Evolutionary conservation across 2,888 invertebrate genomes (phyloP).

Genomic region (Syritta pipiens): DNA sequence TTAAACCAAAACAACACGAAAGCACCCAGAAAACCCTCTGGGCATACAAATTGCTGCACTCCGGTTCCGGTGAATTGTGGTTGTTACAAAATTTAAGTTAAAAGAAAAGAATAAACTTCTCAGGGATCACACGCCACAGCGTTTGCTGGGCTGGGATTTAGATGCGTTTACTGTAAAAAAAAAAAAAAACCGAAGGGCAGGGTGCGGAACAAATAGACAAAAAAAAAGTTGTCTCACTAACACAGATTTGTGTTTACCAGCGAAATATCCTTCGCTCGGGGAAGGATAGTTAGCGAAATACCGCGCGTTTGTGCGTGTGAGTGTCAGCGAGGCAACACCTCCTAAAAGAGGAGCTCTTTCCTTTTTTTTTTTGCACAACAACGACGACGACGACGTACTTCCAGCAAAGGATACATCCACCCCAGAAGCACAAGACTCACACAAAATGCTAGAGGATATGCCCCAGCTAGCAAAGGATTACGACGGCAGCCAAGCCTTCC

Average conservation of each 20-base stretch:
- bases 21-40: not conserved
- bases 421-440: no score
- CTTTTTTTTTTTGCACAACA: not conserved
- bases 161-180: no score
- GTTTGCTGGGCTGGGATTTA: constrained; percentile 15
- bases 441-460: constrained; percentile 49
- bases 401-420: constrained; percentile 4
- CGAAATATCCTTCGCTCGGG: constrained; percentile 57
- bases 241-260: constrained; percentile 37
- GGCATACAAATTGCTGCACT: not conserved
- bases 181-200: constrained; percentile 13
- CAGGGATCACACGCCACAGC: constrained; percentile 3
- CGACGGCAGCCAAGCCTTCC: constrained; percentile 86
- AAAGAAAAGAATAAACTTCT: constrained; percentile 11
- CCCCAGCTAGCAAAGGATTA: constrained; percentile 77
- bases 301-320: constrained; percentile 25
- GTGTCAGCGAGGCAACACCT: constrained; percentile 14
- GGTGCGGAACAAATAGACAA: constrained; percentile 21
- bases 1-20: constrained; percentile 4
- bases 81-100: not conserved
- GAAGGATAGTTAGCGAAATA: constrained; percentile 49
- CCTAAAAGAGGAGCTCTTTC: not conserved
- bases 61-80: constrained; percentile 3
- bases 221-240: constrained; percentile 4
- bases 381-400: not conserved